Conservation (phyloP, 2,888 invertebrate species). For the Drosophila nigritarsus region DNA sequence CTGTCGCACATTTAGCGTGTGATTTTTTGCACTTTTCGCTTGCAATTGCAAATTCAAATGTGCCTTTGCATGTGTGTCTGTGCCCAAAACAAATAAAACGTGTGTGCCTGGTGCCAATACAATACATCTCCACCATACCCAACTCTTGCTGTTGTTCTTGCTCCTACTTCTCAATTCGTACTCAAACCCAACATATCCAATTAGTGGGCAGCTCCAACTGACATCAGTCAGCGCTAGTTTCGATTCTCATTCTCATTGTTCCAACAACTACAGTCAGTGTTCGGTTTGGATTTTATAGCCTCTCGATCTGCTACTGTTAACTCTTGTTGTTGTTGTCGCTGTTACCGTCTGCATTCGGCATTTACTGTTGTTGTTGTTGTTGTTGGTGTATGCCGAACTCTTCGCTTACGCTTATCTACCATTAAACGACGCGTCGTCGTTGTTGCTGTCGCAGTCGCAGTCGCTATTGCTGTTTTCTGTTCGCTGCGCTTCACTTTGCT, state of each 20-base stretch:
- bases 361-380: conserved; percentile 43
- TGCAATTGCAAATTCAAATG: conserved; percentile 43
- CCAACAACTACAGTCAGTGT: conserved; percentile 17
- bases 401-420: conserved; percentile 61
- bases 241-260: conserved; percentile 57
- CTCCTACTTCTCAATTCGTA: neutral
- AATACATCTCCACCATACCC: conserved; percentile 20
- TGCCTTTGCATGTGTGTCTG: conserved; percentile 21
- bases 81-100: conserved; percentile 60
- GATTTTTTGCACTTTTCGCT: conserved; percentile 71
- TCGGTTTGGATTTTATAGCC: conserved; percentile 54
- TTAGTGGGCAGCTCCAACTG: conserved; percentile 61
- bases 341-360: conserved; percentile 55
- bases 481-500: conserved; percentile 33
- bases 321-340: conserved; percentile 17
- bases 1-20: conserved; percentile 40
- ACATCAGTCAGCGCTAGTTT: conserved; percentile 62
- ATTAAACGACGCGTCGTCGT: conserved; percentile 49
- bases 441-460: conserved; percentile 15
- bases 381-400: conserved; percentile 35
- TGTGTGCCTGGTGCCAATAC: conserved; percentile 32
- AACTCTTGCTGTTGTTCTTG: neutral
- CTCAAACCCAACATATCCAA: conserved; percentile 46
- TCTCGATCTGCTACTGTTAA: conserved; percentile 43
- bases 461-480: conserved; percentile 13